phyloP scores from a whole-genome alignment of 2,888 invertebrate genomes.

The Anodontia alba region DNA sequence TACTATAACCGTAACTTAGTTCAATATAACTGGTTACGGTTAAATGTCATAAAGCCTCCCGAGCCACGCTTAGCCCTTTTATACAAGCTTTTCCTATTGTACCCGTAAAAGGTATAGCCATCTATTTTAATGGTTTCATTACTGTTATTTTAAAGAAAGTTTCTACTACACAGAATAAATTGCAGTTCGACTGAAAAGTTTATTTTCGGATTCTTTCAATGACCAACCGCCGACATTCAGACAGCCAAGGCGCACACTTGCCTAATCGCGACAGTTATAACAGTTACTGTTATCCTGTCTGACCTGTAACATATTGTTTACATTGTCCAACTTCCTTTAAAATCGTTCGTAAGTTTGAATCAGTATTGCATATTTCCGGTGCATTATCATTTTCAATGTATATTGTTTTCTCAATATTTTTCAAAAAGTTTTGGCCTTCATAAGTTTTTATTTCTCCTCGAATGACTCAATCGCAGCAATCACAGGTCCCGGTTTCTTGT shows the following conservation, averaged over 20 bases:
- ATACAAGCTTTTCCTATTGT: slow-evolving; percentile 24
- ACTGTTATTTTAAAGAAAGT: slow-evolving; percentile 3
- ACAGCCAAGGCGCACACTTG: slow-evolving; percentile 25
- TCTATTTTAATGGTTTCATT: slow-evolving; percentile 5
- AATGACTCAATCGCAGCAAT: slow-evolving; percentile 9
- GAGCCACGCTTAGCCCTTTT: slow-evolving; percentile 25
- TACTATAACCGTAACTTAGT: slow-evolving; percentile 20
- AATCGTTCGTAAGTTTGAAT: slow-evolving; percentile 19
- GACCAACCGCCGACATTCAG: slow-evolving; percentile 33
- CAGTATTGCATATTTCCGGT: slow-evolving; percentile 1
- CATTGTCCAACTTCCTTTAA: slow-evolving; percentile 28
- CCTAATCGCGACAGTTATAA: slow-evolving; percentile 1
- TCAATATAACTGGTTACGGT: slow-evolving; percentile 5
- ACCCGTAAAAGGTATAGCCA: slow-evolving; percentile 23
- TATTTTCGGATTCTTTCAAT: slow-evolving; percentile 12
- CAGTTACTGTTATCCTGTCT: neutral
- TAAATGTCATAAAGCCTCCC: slow-evolving; percentile 29
- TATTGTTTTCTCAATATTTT: neutral
- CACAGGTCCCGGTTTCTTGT: neutral
- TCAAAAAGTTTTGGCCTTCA: slow-evolving; percentile 3
- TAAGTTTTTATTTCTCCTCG: neutral
- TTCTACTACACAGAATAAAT: slow-evolving; percentile 26
- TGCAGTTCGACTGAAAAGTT: slow-evolving; percentile 4
- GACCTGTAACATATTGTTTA: slow-evolving; percentile 16
- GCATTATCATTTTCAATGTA: slow-evolving; percentile 16